phyloP scores from a whole-genome alignment of 2,888 invertebrate species.

The Schizotus pectinicornis region DNA sequence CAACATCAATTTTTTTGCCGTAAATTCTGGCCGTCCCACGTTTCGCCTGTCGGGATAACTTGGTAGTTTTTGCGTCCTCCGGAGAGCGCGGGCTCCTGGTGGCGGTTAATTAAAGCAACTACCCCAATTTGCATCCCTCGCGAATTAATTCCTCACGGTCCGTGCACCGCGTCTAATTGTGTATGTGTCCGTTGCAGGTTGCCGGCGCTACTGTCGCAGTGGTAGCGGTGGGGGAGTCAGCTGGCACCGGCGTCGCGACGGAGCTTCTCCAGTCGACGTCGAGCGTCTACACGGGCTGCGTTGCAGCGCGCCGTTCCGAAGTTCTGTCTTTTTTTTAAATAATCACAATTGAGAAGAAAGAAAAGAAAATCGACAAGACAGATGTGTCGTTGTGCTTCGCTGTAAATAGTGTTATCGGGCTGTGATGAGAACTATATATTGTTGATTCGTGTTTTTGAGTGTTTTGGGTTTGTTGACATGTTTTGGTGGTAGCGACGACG shows the following conservation, averaged over 20 bases:
- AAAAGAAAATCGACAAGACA: background rate
- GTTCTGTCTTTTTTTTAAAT: slow-evolving; percentile 12
- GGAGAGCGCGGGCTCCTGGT: slow-evolving; percentile 4
- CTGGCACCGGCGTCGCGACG: slow-evolving; percentile 62
- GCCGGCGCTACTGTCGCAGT: slow-evolving; percentile 53
- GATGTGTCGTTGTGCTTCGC: slow-evolving; percentile 32
- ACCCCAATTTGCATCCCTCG: slow-evolving; percentile 20
- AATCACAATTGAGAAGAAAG: slow-evolving; percentile 1
- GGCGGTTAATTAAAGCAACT: too few species aligned
- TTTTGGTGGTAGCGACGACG: slow-evolving; percentile 39
- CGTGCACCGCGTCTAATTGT: slow-evolving; percentile 43
- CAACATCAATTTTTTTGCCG: too few species aligned
- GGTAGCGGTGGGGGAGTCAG: slow-evolving; percentile 52
- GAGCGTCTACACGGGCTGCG: slow-evolving; percentile 55
- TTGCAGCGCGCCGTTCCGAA: slow-evolving; percentile 23
- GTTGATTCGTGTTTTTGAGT: slow-evolving; percentile 28
- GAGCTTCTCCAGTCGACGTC: slow-evolving; percentile 64
- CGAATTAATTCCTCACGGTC: slow-evolving; percentile 51
- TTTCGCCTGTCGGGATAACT: too few species aligned
- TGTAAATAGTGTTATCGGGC: slow-evolving; percentile 35
- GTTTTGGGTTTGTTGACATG: slow-evolving; percentile 40
- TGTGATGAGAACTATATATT: slow-evolving; percentile 45
- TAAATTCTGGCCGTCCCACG: too few species aligned
- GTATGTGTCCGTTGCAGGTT: slow-evolving; percentile 57
- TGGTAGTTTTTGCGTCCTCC: slow-evolving; percentile 30